Evolutionary conservation across 2,113 vertebrate species (phyloP).

Genomic region (Mesocricetus auratus): DNA sequence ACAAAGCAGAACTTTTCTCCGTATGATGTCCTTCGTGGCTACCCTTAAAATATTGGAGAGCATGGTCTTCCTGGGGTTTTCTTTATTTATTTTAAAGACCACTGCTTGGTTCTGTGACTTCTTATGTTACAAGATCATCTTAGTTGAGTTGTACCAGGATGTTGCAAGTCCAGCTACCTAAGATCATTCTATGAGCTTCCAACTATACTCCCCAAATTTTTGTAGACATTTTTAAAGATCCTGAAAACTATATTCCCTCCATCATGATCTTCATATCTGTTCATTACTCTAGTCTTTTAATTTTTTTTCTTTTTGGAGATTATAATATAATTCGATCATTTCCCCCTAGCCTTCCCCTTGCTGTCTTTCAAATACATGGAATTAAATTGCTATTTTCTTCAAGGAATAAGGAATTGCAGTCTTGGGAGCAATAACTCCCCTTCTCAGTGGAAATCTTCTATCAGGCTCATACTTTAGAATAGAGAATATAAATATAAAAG

Average conservation of each 20-base stretch:
- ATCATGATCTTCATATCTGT: not conserved
- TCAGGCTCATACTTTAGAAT: not conserved
- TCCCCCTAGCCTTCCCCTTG: not conserved
- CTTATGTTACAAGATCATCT: not conserved
- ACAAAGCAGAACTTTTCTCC: not conserved
- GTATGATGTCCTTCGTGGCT: no score
- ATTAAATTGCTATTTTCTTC: not conserved
- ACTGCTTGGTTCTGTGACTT: not conserved
- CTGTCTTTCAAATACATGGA: not conserved
- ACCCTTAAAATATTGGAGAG: not conserved
- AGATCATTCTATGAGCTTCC: not conserved
- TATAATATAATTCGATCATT: not conserved
- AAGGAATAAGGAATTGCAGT: not conserved
- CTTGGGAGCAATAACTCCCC: no score
- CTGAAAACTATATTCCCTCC: not conserved
- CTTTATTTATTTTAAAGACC: not conserved
- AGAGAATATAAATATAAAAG: not conserved
- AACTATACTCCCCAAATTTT: not conserved
- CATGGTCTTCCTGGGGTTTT: rapidly evolving
- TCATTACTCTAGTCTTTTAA: not conserved
- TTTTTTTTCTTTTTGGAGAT: not conserved
- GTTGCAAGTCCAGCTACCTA: no score
- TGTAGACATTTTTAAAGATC: not conserved
- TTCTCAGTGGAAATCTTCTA: not conserved
- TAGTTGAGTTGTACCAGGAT: no score